Evolutionary conservation across 2,113 vertebrate genomes (phyloP), one percentile per base, ranked within the genome.

Genomic region (Mobula hypostoma): DNA sequence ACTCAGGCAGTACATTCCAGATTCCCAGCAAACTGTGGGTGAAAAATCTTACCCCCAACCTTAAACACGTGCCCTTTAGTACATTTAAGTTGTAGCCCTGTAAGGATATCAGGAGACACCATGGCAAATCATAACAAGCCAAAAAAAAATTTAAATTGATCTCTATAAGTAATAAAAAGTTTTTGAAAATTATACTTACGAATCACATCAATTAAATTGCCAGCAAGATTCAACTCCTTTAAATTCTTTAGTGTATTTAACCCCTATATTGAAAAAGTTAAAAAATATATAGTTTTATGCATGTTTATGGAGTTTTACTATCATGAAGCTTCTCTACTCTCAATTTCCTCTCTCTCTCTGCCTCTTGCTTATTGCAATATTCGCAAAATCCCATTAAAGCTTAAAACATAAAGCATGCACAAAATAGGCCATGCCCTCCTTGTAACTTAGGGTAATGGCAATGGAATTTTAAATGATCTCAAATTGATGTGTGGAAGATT

Each of bases 171-270:
- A 66, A 94, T 79, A 40, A n/a, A 14, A 78, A 19, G 7, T 8
- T 29, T 78, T 78, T 68, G 32, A 87, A 56, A 32, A 74, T 48
- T 14, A 27, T 94, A 96, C 97, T 72, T 97, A 98, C 98, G 97
- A 94, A 97, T 97, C 95, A 95, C 96, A 96, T 96, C 96, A 95
- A 97, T 97, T 0, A 94, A 95, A 95, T 98, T 98, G 95, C 97
- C 97, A 87, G 97, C 95, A 61, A 98, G 96, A 94, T 96, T 99
- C 94, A 98, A 96, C 95, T 98, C 98, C 94, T 95, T 96, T 93
- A 99, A 96, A 85, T 97, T 97, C 95, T 95, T 95, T 94, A 97
- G 97, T 36, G 94, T 95, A 7, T 95, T 95, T 95, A 98, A 96
- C 11, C 97, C 97, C 97, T 97, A 95, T 87, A 96, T 95, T 94